Conservation (phyloP, 2,888 invertebrate species). For the Aethes cnicana region DNA sequence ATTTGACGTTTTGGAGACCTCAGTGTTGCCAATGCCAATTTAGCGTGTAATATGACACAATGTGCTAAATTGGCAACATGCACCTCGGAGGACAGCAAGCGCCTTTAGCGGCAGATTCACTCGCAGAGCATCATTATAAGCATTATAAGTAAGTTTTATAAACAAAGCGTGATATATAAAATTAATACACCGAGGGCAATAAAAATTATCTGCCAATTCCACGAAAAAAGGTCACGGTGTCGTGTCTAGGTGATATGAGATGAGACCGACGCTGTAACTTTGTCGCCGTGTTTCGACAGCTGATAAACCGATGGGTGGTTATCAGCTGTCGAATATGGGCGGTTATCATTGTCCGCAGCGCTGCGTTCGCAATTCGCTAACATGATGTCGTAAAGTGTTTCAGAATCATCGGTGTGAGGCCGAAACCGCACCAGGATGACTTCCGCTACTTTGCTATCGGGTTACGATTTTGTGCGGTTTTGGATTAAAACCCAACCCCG, state of each 20-base stretch:
- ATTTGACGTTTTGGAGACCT: too few relatives aligned
- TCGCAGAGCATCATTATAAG: too few relatives aligned
- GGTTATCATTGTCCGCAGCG: too few relatives aligned
- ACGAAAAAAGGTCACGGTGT: slow-evolving; percentile 1
- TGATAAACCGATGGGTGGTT: background rate
- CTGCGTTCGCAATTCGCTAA: too few relatives aligned
- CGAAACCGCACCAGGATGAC: slow-evolving; percentile 15
- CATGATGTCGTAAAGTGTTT: background rate
- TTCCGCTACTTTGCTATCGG: background rate
- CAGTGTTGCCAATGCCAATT: too few relatives aligned
- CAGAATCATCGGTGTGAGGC: background rate
- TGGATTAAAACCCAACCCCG: slow-evolving; percentile 10
- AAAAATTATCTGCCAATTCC: slow-evolving; percentile 7
- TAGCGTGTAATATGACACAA: too few relatives aligned
- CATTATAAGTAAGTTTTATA: too few relatives aligned
- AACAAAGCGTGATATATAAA: slow-evolving; percentile 8
- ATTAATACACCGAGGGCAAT: slow-evolving; percentile 1
- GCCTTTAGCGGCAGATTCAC: too few relatives aligned
- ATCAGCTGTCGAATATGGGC: too few relatives aligned
- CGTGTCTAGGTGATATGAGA: background rate
- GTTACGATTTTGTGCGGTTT: slow-evolving; percentile 21
- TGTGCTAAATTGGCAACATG: too few relatives aligned
- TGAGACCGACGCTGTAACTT: too few relatives aligned
- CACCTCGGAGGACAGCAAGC: too few relatives aligned
- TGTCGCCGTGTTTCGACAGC: background rate